These are phyloP conservation scores for Saturnia japonica DNA, from an alignment of 2,888 invertebrate species.

Conservation along the genomic window DNA sequence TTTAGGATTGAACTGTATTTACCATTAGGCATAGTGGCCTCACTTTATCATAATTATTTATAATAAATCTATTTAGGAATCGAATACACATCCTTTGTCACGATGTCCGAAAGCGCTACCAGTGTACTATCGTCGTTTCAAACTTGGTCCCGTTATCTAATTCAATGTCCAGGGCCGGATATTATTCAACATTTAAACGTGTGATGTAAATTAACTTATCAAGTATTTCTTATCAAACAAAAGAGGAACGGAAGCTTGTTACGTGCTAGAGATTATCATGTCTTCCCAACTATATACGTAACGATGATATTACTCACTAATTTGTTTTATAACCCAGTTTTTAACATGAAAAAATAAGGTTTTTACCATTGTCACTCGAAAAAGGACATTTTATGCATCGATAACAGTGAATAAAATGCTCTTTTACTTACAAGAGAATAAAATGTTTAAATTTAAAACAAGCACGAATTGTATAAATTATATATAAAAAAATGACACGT, in stretches of 20 bases:
- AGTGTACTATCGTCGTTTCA: not conserved
- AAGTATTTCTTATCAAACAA: slow-evolving; percentile 16
- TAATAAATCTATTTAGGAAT: not conserved
- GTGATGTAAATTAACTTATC: slow-evolving; percentile 14
- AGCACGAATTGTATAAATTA: too few species aligned
- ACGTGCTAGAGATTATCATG: slow-evolving; percentile 19
- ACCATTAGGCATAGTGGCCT: too few species aligned
- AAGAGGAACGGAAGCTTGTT: slow-evolving; percentile 13
- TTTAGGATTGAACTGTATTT: too few species aligned
- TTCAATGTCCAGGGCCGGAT: slow-evolving; percentile 4
- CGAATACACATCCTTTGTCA: not conserved
- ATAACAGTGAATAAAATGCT: too few species aligned
- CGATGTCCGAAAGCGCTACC: not conserved
- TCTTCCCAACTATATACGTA: slow-evolving; percentile 11
- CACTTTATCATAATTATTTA: not conserved
- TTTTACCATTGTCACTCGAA: too few species aligned
- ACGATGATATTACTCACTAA: slow-evolving; percentile 4
- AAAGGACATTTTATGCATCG: too few species aligned
- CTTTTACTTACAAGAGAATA: too few species aligned
- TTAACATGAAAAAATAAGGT: not conserved
- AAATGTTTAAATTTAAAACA: too few species aligned
- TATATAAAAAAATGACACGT: too few species aligned
- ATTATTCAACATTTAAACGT: slow-evolving; percentile 11
- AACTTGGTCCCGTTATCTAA: not conserved
- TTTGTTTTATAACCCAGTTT: not conserved